Evolutionary conservation across 2,888 invertebrate species (phyloP), one percentile per base, ranked within the genome.

Genomic region (Caenorhabditis auriculariae): DNA sequence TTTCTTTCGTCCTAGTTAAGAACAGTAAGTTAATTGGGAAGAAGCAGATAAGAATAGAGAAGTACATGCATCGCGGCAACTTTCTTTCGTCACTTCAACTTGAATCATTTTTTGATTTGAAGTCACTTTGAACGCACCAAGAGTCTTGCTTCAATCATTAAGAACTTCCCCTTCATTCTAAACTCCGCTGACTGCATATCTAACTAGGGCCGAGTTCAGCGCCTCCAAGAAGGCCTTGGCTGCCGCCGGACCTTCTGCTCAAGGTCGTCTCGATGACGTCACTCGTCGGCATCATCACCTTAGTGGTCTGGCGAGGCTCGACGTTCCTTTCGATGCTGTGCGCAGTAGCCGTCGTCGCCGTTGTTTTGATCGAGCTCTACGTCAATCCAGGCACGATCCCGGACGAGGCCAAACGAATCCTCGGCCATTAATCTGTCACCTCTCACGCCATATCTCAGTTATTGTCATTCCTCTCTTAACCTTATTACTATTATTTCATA

Each of bases 241-340:
- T 75, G 28, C 64, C 64, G 21, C 72, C 76, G n/a, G 74, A 69
- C 39, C 60, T 55, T 29, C 54, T 73, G 29, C 73, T 78, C 27
- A 68, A 72, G 35, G 35, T 62, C 21, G 56, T 75, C 26, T 58
- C 78, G 19, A 55, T 74, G 51, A 50, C 64, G 17, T 65, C 77
- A 27, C 66, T 78, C n/a, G 54, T 71, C 37, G 41, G 55, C 28
- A 69, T 73, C 28, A 63, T 75, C 49, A 57, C 65, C 21, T 73
- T 78, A 58, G 69, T 78, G 39, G 57, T 75, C 45, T 65, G 63
- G 58, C 62, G 65, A 26, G 57, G 64, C 45, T 70, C 69, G n/a
- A 42, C 54, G 21, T 41, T 65, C 32, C 58, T 72, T 28, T 58
- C 62, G 47, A 17, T 71, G 35, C 57, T 70, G 35, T 64, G 62